phyloP scores from a whole-genome alignment of 2,888 invertebrate species.

The Beris chalybata region DNA sequence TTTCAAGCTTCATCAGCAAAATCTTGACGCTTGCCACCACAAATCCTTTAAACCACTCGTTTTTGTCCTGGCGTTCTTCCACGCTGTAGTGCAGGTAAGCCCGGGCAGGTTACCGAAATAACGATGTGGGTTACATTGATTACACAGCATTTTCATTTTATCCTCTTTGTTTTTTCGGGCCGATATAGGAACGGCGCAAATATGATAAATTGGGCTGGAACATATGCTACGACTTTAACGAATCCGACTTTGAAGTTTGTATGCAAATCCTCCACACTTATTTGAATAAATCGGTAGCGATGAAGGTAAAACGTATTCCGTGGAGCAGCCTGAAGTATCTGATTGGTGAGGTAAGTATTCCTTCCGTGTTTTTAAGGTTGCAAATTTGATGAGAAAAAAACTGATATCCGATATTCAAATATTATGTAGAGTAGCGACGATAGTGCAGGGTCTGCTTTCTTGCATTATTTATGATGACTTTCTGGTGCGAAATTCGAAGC shows the following conservation, averaged over 20 bases:
- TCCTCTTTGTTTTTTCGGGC: neutral
- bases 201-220: conserved; percentile 97
- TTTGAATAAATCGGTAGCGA: conserved; percentile 67
- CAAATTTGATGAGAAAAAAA: too few species aligned
- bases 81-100: conserved; percentile 81
- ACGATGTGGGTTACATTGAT: neutral
- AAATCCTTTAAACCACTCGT: conserved; percentile 77
- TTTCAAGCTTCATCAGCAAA: conserved; percentile 77
- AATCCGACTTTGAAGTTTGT: conserved; percentile 89
- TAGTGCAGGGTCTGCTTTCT: too few species aligned
- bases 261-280: conserved; percentile 84
- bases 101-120: neutral
- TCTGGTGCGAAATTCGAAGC: too few species aligned
- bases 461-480: too few species aligned
- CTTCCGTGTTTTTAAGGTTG: conserved; percentile 4
- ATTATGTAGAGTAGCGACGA: too few species aligned
- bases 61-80: conserved; percentile 90
- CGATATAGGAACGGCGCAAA: conserved; percentile 76
- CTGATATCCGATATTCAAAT: too few species aligned
- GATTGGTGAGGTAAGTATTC: conserved; percentile 75
- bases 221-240: conserved; percentile 89
- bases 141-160: conserved; percentile 3
- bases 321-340: conserved; percentile 91
- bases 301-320: conserved; percentile 68
- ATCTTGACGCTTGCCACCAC: conserved; percentile 74